These are phyloP conservation scores for Syritta pipiens DNA, from an alignment of 2,888 invertebrate genomes.

Conservation along the genomic window DNA sequence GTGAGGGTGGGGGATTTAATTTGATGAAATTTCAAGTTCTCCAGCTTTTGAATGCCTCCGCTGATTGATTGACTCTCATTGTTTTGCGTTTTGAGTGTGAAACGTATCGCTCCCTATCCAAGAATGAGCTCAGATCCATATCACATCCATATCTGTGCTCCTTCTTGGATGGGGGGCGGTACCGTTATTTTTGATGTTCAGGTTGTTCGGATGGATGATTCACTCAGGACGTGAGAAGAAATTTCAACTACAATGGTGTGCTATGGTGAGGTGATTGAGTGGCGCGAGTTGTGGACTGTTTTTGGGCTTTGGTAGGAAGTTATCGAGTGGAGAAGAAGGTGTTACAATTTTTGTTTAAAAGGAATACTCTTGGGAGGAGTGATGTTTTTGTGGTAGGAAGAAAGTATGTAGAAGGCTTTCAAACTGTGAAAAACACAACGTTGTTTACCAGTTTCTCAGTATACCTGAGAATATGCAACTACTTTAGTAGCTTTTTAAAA, in stretches of 20 bases:
- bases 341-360: too few species aligned
- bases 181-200: constrained; percentile 39
- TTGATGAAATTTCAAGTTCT: not conserved
- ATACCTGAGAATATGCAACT: too few species aligned
- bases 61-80: not conserved
- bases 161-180: constrained; percentile 67
- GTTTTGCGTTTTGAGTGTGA: not conserved
- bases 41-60: not conserved
- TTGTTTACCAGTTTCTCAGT: too few species aligned
- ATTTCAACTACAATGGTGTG: not conserved
- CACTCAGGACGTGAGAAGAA: not conserved
- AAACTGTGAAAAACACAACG: too few species aligned
- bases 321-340: too few species aligned
- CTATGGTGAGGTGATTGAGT: too few species aligned
- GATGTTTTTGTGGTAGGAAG: too few species aligned
- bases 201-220: not conserved
- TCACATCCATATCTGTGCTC: constrained; percentile 67
- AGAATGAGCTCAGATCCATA: constrained; percentile 69
- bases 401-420: too few species aligned
- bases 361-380: too few species aligned
- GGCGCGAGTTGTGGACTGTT: too few species aligned
- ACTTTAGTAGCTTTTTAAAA: too few species aligned
- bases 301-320: too few species aligned
- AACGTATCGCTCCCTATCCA: constrained; percentile 65
- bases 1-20: not conserved